phyloP scores from a whole-genome alignment of 2,888 invertebrate species.

The Dolomedes plantarius region DNA sequence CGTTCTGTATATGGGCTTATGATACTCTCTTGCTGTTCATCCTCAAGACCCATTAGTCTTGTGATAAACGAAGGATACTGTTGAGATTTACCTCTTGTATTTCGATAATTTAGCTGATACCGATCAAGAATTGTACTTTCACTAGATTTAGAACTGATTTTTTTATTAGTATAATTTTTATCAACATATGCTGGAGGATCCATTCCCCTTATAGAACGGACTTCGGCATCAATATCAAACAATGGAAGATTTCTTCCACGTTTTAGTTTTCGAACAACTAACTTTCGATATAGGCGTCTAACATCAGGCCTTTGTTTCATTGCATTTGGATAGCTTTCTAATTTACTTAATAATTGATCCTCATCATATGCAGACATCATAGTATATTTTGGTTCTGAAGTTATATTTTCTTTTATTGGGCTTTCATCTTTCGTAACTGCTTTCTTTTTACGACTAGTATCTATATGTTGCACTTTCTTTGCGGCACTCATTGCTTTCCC shows the following conservation, averaged over 20 bases:
- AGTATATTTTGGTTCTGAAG: constrained; percentile 42
- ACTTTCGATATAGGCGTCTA: constrained; percentile 80
- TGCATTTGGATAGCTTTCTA: constrained; percentile 73
- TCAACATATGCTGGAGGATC: constrained; percentile 49
- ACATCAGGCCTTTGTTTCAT: constrained; percentile 76
- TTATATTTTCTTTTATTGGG: constrained; percentile 16
- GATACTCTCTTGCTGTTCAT: constrained; percentile 76
- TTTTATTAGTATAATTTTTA: too few relatives aligned
- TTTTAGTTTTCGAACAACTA: constrained; percentile 80
- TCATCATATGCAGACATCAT: constrained; percentile 80
- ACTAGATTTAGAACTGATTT: neutral
- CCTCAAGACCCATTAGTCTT: constrained; percentile 76
- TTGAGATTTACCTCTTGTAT: constrained; percentile 7
- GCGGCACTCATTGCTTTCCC: neutral
- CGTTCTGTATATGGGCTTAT: constrained; percentile 78
- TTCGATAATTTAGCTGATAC: constrained; percentile 17
- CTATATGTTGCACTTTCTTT: constrained; percentile 43
- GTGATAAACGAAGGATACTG: constrained; percentile 75
- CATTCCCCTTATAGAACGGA: constrained; percentile 74
- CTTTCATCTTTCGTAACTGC: constrained; percentile 65
- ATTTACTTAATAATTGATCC: constrained; percentile 77
- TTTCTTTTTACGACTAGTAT: constrained; percentile 62
- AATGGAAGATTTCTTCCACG: constrained; percentile 80
- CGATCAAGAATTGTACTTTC: constrained; percentile 32
- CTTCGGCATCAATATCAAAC: constrained; percentile 80